Evolutionary conservation across 2,797 vertebrate species (phyloP), one percentile per base, ranked within the genome.

Genomic region (Lacerta viridis): DNA sequence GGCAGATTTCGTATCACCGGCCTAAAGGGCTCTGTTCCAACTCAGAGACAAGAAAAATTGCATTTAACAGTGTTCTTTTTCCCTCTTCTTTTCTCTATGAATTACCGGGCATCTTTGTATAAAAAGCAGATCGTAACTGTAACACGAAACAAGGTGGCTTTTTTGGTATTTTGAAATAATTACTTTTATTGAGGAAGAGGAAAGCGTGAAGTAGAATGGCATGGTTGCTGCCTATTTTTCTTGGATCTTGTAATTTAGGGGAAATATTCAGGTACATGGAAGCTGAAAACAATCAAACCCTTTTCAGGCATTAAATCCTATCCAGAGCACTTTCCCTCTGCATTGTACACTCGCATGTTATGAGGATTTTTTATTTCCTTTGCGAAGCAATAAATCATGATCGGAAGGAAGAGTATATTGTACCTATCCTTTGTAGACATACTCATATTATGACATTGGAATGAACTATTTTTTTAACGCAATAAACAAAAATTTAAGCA

Each of bases 151-250:
- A 85, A 82, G 89, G 89, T 55, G 69, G 91, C 76, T 94, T 94
- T 91, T 89, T 90, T 94, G 92, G 87, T 93, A 94, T 93, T 95
- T 95, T 94, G 90, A 89, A 93, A 92, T 95, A 93, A 95, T 95
- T 95, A 92, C 84, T 93, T 91, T 89, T 95, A 92, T 91, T 94
- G 89, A 91, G 92, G 91, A 93, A 76, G 87, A 91, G 80, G 92
- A 93, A 88, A 94, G 83, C 90, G 77, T 85, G 92, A 93, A 94
- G 88, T 94, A 94, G 91, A 94, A 92, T 92, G 94, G 89, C 71
- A 89, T 90, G 86, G 78, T 88, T 93, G 88, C 83, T 93, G 80
- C 88, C 61, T 93, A 80, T 91, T 95, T 92, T 87, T 77, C 83
- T 87, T 80, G 79, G 88, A 74, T 94, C 92, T 93, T 93, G 91